These are phyloP conservation scores for Melanaphis sacchari DNA, from an alignment of 1,140 invertebrate genomes.

Conservation along the genomic window DNA sequence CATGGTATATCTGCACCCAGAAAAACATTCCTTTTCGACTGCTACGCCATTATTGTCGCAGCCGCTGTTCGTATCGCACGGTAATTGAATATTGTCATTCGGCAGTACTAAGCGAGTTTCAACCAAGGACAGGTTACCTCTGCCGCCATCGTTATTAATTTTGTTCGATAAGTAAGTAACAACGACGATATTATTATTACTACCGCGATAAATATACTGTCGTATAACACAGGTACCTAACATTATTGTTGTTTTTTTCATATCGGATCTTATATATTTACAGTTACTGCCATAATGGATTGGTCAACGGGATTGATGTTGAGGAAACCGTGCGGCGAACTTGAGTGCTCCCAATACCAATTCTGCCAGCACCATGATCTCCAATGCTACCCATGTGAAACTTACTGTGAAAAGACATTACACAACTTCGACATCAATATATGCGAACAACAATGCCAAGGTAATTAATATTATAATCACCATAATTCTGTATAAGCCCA, in stretches of 20 bases:
- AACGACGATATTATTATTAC: background rate
- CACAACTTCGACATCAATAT: constrained; percentile 2
- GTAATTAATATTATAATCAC: background rate
- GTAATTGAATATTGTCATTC: background rate
- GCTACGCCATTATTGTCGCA: background rate
- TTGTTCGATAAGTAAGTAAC: background rate
- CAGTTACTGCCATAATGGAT: background rate
- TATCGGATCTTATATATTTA: background rate
- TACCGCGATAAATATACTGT: background rate
- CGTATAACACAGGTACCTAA: background rate
- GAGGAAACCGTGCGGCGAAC: background rate
- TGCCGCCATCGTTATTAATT: no score
- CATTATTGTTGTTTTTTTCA: background rate
- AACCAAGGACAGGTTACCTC: background rate
- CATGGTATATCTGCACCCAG: background rate
- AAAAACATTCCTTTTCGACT: background rate
- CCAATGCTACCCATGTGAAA: constrained; percentile 26
- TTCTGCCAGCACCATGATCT: background rate
- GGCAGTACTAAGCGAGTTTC: no score
- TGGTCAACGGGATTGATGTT: background rate
- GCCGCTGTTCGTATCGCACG: background rate
- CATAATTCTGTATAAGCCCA: background rate
- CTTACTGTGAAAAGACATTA: constrained; percentile 27
- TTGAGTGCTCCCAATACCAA: constrained; percentile 1
- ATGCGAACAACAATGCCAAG: constrained; percentile 45